These are phyloP conservation scores for Laterallus jamaicensis DNA, from an alignment of 2,113 vertebrate genomes.

Conservation along the genomic window DNA sequence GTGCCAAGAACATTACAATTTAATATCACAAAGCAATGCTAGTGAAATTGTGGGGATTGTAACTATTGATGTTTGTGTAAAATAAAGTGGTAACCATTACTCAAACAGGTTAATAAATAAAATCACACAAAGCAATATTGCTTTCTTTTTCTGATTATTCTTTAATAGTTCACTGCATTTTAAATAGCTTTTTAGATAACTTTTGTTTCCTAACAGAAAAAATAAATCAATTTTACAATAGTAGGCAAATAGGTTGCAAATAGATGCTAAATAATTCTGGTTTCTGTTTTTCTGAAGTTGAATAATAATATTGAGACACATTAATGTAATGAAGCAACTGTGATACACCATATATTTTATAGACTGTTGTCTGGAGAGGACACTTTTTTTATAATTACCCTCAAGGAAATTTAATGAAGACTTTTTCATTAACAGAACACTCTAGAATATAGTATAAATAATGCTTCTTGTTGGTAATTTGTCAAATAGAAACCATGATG, in stretches of 20 bases:
- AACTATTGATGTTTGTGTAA: background rate
- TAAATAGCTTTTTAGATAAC: background rate
- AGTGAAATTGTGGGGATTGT: background rate
- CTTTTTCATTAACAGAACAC: background rate
- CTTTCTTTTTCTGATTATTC: background rate
- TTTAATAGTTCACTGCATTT: background rate
- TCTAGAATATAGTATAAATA: background rate
- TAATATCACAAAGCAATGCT: background rate
- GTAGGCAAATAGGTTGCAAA: background rate
- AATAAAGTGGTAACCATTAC: background rate
- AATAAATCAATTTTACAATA: background rate
- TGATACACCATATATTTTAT: background rate
- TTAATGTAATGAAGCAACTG: background rate
- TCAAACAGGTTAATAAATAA: background rate
- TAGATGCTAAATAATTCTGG: background rate
- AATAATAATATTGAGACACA: background rate
- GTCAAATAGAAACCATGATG: background rate
- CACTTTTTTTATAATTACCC: background rate
- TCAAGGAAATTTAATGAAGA: constrained; percentile 14
- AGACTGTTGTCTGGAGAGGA: background rate
- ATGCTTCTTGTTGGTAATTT: background rate
- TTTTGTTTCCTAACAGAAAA: background rate
- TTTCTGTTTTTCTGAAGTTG: background rate
- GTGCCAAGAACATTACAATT: background rate
- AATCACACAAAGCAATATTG: background rate